Evolutionary conservation across 2,888 invertebrate species (phyloP).

Genomic region (Scelioninae gen. 1): DNA sequence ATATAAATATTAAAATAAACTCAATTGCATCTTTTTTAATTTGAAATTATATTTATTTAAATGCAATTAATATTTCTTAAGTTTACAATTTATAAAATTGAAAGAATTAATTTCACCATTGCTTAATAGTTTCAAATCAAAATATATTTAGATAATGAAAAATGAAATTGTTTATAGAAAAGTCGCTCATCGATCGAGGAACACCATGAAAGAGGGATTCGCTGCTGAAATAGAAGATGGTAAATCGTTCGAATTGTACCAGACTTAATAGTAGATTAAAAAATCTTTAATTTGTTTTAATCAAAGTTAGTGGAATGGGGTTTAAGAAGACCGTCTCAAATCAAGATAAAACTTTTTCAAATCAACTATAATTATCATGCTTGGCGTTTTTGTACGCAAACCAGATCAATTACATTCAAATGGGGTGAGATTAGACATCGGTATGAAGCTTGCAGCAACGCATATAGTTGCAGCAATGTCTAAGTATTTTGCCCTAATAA

Average conservation of each 20-base stretch:
- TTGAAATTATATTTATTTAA: no score
- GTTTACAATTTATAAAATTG: no score
- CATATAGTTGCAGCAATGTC: conserved; percentile 45
- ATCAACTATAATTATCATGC: no score
- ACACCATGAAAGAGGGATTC: conserved; percentile 55
- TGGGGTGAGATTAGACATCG: conserved; percentile 58
- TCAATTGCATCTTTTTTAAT: no score
- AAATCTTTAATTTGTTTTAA: no score
- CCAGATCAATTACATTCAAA: conserved; percentile 29
- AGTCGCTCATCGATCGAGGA: conserved; percentile 53
- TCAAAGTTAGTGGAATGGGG: conserved; percentile 59
- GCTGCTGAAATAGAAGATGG: conserved; percentile 57
- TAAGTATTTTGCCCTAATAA: conserved; percentile 63
- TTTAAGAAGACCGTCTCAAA: conserved; percentile 41
- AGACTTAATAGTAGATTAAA: conserved; percentile 40
- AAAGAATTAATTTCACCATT: no score
- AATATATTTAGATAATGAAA: no score
- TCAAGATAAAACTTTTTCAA: no score
- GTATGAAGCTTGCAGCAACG: conserved; percentile 49
- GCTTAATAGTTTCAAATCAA: no score
- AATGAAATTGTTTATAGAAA: conserved; percentile 59
- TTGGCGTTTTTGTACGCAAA: conserved; percentile 15
- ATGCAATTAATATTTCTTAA: no score
- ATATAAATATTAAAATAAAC: no score
- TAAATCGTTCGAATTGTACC: conserved; percentile 49